phyloP scores from a whole-genome alignment of 2,888 invertebrate genomes.

The Heliconius aoede region DNA sequence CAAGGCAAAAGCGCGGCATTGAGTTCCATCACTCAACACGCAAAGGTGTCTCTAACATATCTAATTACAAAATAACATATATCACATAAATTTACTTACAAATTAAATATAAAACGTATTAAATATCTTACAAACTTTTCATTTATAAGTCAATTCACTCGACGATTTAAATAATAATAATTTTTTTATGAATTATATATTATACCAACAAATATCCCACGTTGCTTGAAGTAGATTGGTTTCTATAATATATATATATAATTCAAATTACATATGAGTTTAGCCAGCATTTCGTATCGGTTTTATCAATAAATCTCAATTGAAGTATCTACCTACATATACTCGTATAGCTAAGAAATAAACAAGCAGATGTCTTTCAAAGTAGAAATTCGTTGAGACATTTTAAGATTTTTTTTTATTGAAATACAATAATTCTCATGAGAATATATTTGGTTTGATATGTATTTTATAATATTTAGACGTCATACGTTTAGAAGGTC shows the following conservation, averaged over 20 bases:
- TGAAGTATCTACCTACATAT: neutral
- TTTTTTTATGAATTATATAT: neutral
- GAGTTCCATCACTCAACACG: too few species aligned
- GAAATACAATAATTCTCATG: too few species aligned
- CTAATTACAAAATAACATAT: too few species aligned
- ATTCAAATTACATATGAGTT: too few species aligned
- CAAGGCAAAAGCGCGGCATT: too few species aligned
- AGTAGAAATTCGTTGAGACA: neutral
- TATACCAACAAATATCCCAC: too few species aligned
- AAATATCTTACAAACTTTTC: too few species aligned
- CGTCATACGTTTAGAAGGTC: neutral
- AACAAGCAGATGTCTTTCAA: neutral
- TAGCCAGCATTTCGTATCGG: neutral
- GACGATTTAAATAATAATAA: neutral
- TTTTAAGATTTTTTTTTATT: neutral
- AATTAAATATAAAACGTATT: too few species aligned
- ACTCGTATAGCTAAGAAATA: neutral
- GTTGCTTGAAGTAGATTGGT: constrained; percentile 5
- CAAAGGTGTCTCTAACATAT: too few species aligned
- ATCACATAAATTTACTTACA: too few species aligned
- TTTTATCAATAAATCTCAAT: neutral
- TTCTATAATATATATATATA: neutral
- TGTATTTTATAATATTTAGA: neutral
- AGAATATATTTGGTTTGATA: neutral
- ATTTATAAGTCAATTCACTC: too few species aligned